Conservation (phyloP, 1,140 invertebrate species). For the Caerostris extrusa region DNA sequence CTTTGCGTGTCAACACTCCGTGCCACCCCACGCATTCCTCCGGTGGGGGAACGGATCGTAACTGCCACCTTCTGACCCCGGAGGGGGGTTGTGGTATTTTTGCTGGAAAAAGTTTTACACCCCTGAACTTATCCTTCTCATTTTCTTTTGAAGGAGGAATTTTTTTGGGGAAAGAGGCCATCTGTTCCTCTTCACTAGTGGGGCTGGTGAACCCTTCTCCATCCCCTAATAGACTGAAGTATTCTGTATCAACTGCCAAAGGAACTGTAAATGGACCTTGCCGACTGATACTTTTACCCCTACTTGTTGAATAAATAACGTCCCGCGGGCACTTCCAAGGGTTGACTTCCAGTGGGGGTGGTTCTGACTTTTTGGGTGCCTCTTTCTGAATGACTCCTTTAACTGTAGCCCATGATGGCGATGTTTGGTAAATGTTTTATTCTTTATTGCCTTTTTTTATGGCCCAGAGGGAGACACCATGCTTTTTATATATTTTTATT, state of each 20-base stretch:
- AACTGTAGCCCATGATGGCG: neutral
- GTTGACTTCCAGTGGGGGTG: conserved; percentile 43
- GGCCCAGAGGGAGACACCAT: neutral
- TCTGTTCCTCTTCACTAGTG: conserved; percentile 46
- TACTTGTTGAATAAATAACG: conserved; percentile 70
- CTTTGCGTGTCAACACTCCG: conserved; percentile 53
- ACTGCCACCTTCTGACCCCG: conserved; percentile 30
- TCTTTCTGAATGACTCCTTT: neutral
- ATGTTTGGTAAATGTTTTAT: neutral
- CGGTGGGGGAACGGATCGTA: neutral
- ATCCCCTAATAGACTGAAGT: neutral
- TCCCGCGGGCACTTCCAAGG: neutral
- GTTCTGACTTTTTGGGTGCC: conserved; percentile 19
- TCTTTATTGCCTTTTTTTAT: neutral
- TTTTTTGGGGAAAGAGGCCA: conserved; percentile 7
- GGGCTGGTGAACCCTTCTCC: neutral
- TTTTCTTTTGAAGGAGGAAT: conserved; percentile 10
- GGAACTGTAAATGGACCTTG: conserved; percentile 54
- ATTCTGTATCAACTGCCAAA: conserved; percentile 36
- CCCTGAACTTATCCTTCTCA: neutral
- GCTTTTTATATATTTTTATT: too few relatives aligned
- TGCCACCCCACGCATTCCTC: conserved; percentile 36
- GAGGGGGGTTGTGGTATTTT: conserved; percentile 28
- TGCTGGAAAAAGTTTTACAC: neutral
- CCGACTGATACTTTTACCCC: conserved; percentile 55